Evolutionary conservation across 2,113 vertebrate species (phyloP), one percentile per base, ranked within the genome.

Genomic region (Erythrocebus patas): DNA sequence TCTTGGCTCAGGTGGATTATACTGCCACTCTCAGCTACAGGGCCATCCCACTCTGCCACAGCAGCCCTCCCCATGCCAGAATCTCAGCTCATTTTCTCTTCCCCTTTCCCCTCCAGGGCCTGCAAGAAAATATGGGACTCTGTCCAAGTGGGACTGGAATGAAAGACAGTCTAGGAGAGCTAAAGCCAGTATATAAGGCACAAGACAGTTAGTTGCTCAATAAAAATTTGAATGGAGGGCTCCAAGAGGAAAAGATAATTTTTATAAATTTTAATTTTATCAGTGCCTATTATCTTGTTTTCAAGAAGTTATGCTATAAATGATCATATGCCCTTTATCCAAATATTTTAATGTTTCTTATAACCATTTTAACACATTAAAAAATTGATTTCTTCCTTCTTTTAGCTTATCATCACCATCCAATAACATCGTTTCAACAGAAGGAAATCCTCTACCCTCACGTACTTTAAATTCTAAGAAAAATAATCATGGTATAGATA

Each of bases 281-380:
- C 81, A 81, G 25, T 40, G 9, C 32, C 4, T 88, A 11, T 70
- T 9, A 48, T 48, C 89, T 43, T 72, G 13, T 93, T 95, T 90
- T 73, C 66, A 97, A 84, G 79, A 96, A 45, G 9, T 13, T 52
- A 27, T 78, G n/a, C 32, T 87, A 55, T 78, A 84, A 93, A 87
- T 59, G 17, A 91, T 72, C 64, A 57, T 52, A 64, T 35, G 61
- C 82, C 92, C 20, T 93, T 45, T 68, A 87, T 16, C 55, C 45
- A 89, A 57, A 32, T 35, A 73, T 52, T 55, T 91, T 50, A 83
- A 20, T 78, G 22, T 88, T 91, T 82, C 76, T n/a, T 79, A 73
- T 25, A 59, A 40, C 7, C 38, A 93, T 68, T 55, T 90, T 91
- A 38, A 61, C 25, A 55, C 38, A 95, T 3, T 78, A 2, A 91